Evolutionary conservation across 2,888 invertebrate genomes (phyloP), one percentile per base, ranked within the genome.

Genomic region (Lasioglossum malachurum): DNA sequence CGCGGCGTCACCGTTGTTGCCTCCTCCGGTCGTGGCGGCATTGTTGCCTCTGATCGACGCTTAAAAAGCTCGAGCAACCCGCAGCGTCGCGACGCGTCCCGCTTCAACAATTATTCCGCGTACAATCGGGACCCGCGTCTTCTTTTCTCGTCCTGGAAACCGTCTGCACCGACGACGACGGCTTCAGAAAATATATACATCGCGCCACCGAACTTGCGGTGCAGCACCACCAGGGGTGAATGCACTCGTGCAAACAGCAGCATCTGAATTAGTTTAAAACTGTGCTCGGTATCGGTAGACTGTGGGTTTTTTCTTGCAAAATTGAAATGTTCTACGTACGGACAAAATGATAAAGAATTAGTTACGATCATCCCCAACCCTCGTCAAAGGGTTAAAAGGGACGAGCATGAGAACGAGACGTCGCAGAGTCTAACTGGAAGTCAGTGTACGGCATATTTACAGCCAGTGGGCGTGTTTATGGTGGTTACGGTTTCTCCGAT

Each of bases 391-490:
- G 44, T 44, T 12, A 4, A 14, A 44, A 44, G 14, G 12, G 14
- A 41, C 41, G 2, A 53, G 23, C 23, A 8, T 2, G 27, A 46
- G 46, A 77, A 49, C 64, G 74, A 84, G 81, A 57, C 41, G 75
- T 71, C 60, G 76, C 31, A 73, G 72, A 44, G 78, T 41, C 69
- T 12, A n/a, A 53, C 10, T 27, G 31, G 35, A 41, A 46, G 60
- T n/a, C 49, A 38, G 27, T 35, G 49, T 53, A 23, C 49, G 53
- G 38, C 74, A 53, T 82, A 78, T 90, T 88, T 87, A 78, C 83
- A 78, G 38, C 69, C 75, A 31, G 53, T 77, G 69, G 80, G 76
- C 49, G 78, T 89, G 83, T 90, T 88, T 87, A 84, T 81, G 81
- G 79, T 71, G 60, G 73, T 80, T 84, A 84, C 75, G 80, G 78